Percentiles rank a stretch among this genome's conserved stretches.
Conservation (phyloP, 2,797 vertebrate species). For the Muscicapa striata region DNA sequence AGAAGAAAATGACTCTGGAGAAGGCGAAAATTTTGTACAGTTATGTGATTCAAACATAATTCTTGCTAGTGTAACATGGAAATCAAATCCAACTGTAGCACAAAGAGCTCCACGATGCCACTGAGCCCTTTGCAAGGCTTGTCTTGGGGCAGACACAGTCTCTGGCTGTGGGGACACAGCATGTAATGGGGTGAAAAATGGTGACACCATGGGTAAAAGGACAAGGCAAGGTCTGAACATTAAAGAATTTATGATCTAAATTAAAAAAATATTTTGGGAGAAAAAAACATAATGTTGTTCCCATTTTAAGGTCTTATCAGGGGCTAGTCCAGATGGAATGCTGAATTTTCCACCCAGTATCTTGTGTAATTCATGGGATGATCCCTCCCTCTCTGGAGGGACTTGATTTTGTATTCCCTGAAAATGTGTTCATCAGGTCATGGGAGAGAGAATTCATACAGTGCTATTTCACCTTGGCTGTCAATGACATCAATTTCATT, state of each 20-base stretch:
- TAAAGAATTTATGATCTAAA: neutral
- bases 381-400: neutral
- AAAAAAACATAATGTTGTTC: neutral
- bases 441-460: neutral
- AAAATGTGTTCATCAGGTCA: neutral
- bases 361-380: neutral
- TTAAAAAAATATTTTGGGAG: neutral
- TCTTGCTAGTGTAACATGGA: neutral
- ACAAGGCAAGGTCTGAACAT: neutral
- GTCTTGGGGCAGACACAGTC: neutral
- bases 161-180: neutral
- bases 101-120: neutral
- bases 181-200: neutral
- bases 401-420: neutral
- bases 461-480: neutral
- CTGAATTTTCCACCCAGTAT: neutral
- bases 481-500: neutral
- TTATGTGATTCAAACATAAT: neutral
- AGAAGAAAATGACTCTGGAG: neutral
- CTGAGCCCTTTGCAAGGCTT: neutral
- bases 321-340: neutral
- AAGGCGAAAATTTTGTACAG: neutral
- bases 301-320: neutral
- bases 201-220: neutral
- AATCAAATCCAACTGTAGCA: neutral